Percentiles rank a stretch among this genome's conserved stretches.
These are phyloP conservation scores for Amblyjoppa proteus DNA, from an alignment of 2,888 invertebrate genomes.

Conservation along the genomic window DNA sequence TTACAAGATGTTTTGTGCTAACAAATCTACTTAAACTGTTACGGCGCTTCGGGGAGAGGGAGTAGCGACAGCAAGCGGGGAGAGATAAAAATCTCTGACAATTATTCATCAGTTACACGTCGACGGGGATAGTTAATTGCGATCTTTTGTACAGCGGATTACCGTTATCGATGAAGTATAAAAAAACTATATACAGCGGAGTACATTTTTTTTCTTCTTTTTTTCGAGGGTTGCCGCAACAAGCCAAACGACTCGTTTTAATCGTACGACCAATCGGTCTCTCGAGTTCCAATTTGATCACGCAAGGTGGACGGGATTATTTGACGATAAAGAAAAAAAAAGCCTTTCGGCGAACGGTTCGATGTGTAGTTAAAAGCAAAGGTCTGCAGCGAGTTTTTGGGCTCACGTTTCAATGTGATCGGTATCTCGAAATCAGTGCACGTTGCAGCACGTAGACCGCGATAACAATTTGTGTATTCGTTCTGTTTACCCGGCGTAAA, in stretches of 20 bases:
- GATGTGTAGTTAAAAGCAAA: slow-evolving; percentile 10
- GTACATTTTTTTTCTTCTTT: slow-evolving; percentile 50
- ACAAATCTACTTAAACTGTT: slow-evolving; percentile 75
- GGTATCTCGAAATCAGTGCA: background rate
- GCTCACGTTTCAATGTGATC: slow-evolving; percentile 1
- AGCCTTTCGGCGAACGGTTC: background rate
- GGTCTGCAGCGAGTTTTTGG: background rate
- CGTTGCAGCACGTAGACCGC: slow-evolving; percentile 2
- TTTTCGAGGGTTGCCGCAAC: slow-evolving; percentile 71
- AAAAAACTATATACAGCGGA: slow-evolving; percentile 82
- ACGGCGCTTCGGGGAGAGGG: slow-evolving; percentile 71
- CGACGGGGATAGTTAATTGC: slow-evolving; percentile 23
- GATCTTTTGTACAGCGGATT: slow-evolving; percentile 74
- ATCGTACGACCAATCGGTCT: slow-evolving; percentile 47
- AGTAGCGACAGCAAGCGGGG: slow-evolving; percentile 50
- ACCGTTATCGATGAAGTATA: slow-evolving; percentile 79
- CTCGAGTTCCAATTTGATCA: slow-evolving; percentile 56
- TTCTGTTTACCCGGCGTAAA: background rate
- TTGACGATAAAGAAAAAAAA: slow-evolving; percentile 20
- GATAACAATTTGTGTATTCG: slow-evolving; percentile 4
- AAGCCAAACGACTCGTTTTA: slow-evolving; percentile 70
- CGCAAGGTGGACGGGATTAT: slow-evolving; percentile 65
- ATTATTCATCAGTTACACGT: slow-evolving; percentile 24
- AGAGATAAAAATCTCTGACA: slow-evolving; percentile 58
- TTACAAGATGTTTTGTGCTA: slow-evolving; percentile 75